Conservation (phyloP, 1,140 invertebrate genomes). For the Zaprionus camerounensis region DNA sequence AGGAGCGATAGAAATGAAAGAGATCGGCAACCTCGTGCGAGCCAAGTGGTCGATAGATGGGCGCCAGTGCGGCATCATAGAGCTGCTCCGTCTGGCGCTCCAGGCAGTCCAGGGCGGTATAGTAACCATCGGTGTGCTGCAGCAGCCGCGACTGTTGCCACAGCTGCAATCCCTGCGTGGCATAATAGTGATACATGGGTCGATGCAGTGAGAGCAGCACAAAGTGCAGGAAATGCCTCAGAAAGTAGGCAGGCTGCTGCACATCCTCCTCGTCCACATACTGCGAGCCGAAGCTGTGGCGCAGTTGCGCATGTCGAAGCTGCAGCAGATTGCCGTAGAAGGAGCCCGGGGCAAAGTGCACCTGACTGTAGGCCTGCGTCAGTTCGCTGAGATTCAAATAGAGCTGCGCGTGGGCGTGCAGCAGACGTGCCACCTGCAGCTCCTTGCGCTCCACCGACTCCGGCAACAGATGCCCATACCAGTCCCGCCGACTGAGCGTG, state of each 20-base stretch:
- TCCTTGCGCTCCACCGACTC: constrained; percentile 61
- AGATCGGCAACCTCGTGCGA: constrained; percentile 54
- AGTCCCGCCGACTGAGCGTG: constrained; percentile 48
- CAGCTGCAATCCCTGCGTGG: constrained; percentile 69
- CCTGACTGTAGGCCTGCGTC: constrained; percentile 22
- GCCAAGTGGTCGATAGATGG: constrained; percentile 51
- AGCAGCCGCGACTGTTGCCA: constrained; percentile 64
- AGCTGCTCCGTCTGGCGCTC: constrained; percentile 54
- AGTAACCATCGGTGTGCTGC: constrained; percentile 68
- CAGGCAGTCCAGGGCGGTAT: constrained; percentile 71
- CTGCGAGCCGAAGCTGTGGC: constrained; percentile 47
- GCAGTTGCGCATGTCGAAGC: constrained; percentile 48
- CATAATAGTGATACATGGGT: constrained; percentile 79
- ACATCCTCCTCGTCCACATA: constrained; percentile 68
- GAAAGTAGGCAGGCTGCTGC: constrained; percentile 70
- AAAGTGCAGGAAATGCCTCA: constrained; percentile 73
- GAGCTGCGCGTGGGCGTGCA: constrained; percentile 57
- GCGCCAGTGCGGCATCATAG: constrained; percentile 28
- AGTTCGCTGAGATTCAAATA: constrained; percentile 62
- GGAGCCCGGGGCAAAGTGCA: constrained; percentile 15
- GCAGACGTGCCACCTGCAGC: constrained; percentile 64
- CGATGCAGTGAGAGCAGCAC: constrained; percentile 59
- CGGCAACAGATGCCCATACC: constrained; percentile 61
- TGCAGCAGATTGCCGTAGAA: constrained; percentile 67
- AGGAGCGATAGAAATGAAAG: constrained; percentile 70